phyloP scores from a whole-genome alignment of 2,113 vertebrate species.

The Baryphthengus martii region DNA sequence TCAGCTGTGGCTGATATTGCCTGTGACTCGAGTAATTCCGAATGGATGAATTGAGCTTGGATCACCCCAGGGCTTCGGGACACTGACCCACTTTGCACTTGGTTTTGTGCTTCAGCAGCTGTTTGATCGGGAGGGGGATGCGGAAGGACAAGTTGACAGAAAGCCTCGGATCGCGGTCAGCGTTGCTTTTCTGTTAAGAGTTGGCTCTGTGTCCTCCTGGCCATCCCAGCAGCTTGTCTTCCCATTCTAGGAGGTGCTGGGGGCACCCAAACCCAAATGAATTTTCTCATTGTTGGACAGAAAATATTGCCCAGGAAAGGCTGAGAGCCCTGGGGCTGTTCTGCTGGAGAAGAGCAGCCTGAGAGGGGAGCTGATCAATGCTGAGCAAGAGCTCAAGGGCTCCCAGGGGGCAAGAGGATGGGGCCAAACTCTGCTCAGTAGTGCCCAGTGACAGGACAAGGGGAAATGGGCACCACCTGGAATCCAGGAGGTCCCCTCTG shows the following conservation, averaged over 20 bases:
- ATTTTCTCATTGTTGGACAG: accelerated
- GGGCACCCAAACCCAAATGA: not conserved
- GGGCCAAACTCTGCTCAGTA: too few species aligned
- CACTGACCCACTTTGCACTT: accelerated
- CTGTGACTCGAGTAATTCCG: accelerated
- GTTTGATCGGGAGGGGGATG: accelerated
- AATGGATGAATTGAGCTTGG: not conserved
- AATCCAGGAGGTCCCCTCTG: too few species aligned
- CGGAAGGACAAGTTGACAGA: not conserved
- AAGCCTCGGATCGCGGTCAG: accelerated
- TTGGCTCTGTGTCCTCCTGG: not conserved
- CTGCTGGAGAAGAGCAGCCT: too few species aligned
- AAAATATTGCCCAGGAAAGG: not conserved
- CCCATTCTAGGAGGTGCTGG: not conserved
- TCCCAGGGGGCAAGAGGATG: too few species aligned
- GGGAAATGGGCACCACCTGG: too few species aligned
- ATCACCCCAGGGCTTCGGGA: not conserved
- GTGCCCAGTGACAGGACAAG: too few species aligned
- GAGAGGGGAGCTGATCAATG: too few species aligned
- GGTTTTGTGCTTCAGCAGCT: not conserved
- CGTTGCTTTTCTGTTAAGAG: accelerated
- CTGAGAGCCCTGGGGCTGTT: too few species aligned
- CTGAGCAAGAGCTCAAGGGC: too few species aligned
- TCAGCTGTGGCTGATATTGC: too few species aligned
- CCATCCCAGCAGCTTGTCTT: not conserved